Percentiles rank a stretch among this genome's conserved stretches.
phyloP scores from a whole-genome alignment of 2,888 invertebrate genomes.

The Cheilosia variabilis region DNA sequence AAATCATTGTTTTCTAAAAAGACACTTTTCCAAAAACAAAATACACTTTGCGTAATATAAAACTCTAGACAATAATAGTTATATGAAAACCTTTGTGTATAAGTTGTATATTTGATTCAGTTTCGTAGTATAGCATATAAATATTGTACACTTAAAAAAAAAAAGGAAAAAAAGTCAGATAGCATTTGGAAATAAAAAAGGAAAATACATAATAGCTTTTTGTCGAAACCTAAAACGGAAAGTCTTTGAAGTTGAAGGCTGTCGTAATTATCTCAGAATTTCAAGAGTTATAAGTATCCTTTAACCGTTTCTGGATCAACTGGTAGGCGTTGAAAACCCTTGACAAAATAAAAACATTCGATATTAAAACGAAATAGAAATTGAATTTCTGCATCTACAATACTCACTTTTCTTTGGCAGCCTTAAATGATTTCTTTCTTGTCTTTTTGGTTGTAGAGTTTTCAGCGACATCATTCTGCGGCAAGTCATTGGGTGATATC shows the following conservation, averaged over 20 bases:
- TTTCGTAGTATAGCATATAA: conserved; percentile 69
- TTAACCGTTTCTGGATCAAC: conserved; percentile 88
- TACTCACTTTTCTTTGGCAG: conserved; percentile 83
- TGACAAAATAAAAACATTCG: conserved; percentile 83
- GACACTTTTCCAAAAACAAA: too few species aligned
- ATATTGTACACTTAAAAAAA: conserved; percentile 78
- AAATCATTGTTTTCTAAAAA: too few species aligned
- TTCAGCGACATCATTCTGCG: conserved; percentile 79
- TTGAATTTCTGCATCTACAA: background rate
- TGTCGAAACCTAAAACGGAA: conserved; percentile 67
- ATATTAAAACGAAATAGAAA: conserved; percentile 79
- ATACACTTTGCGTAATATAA: background rate
- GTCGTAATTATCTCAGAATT: conserved; percentile 36
- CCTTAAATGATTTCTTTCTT: conserved; percentile 83
- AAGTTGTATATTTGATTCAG: conserved; percentile 79
- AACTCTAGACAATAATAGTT: background rate
- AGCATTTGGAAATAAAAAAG: conserved; percentile 58
- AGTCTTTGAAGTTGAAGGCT: conserved; percentile 73
- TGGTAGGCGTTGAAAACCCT: conserved; percentile 89
- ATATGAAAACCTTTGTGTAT: conserved; percentile 75
- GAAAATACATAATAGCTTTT: conserved; percentile 63
- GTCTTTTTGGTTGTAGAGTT: conserved; percentile 81
- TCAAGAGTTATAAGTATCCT: conserved; percentile 87
- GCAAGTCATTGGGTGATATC: conserved; percentile 83
- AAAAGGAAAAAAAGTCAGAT: conserved; percentile 67